Percentiles rank a stretch among this genome's conserved stretches.
Evolutionary conservation across 2,888 invertebrate genomes (phyloP).

Genomic region (Caradrina kadenii): DNA sequence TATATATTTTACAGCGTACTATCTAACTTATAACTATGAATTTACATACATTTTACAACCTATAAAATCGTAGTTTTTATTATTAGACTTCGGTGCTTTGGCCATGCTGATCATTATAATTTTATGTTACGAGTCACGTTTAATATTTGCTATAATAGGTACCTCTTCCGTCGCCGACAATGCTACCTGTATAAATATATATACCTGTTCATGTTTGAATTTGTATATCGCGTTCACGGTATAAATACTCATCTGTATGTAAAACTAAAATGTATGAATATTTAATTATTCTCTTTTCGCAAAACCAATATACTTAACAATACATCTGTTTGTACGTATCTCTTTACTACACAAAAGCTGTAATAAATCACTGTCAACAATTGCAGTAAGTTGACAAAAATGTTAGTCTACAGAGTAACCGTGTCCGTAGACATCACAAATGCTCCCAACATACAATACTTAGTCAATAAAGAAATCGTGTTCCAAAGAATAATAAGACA

Average conservation of each 20-base stretch:
- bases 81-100: conserved; percentile 87
- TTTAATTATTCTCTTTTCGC: conserved; percentile 55
- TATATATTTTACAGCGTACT: conserved; percentile 73
- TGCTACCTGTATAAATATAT: conserved; percentile 47
- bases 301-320: conserved; percentile 54
- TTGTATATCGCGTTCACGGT: conserved; percentile 27
- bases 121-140: conserved; percentile 65
- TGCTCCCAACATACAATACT: conserved; percentile 75
- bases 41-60: conserved; percentile 86
- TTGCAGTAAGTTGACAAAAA: conserved; percentile 77
- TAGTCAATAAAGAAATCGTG: conserved; percentile 71
- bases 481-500: conserved; percentile 74
- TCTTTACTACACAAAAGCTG: conserved; percentile 70
- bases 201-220: conserved; percentile 25
- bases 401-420: conserved; percentile 64
- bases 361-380: conserved; percentile 85
- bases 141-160: conserved; percentile 47
- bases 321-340: conserved; percentile 65
- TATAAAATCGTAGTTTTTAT: conserved; percentile 81
- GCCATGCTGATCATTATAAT: conserved; percentile 82
- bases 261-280: conserved; percentile 49
- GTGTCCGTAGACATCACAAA: conserved; percentile 73
- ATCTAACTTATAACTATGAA: conserved; percentile 71
- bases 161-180: conserved; percentile 42
- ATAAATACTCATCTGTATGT: conserved; percentile 36